Percentiles rank a stretch among this genome's conserved stretches.
These are phyloP conservation scores for Tetragonula clypearis DNA, from an alignment of 1,140 invertebrate genomes.

Conservation along the genomic window DNA sequence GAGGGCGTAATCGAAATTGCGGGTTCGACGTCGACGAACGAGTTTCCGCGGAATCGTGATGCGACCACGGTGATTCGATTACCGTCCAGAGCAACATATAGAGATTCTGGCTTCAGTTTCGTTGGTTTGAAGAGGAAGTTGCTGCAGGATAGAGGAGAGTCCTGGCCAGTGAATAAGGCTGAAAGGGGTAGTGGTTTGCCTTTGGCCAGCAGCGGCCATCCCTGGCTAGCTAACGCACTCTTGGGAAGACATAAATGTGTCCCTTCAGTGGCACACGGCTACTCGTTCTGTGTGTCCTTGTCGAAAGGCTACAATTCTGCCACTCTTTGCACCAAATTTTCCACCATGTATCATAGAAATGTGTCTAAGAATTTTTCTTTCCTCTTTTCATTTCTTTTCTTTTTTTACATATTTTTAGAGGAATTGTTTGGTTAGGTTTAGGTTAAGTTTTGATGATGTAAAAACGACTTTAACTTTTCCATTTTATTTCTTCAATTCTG, in stretches of 20 bases:
- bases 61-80: conserved; percentile 49
- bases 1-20: conserved; percentile 39
- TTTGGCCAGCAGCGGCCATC: conserved; percentile 40
- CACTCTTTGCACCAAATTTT: background rate
- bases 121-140: conserved; percentile 21
- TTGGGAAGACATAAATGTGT: conserved; percentile 76
- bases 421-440: background rate
- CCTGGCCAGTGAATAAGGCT: conserved; percentile 43
- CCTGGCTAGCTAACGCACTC: conserved; percentile 69
- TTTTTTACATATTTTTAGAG: background rate
- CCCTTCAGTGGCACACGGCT: conserved; percentile 70
- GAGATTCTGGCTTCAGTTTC: conserved; percentile 42
- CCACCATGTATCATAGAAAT: too few relatives aligned
- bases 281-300: conserved; percentile 67
- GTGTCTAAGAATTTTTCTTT: background rate
- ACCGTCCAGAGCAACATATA: conserved; percentile 33
- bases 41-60: conserved; percentile 45
- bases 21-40: conserved; percentile 27
- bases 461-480: background rate
- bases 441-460: background rate
- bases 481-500: background rate
- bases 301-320: conserved; percentile 59
- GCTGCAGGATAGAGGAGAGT: background rate
- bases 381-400: background rate
- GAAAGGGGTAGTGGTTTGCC: conserved; percentile 6